Percentiles rank a stretch among this genome's conserved stretches.
These are phyloP conservation scores for Poliocrania exsul DNA, from an alignment of 2,797 vertebrate species.

Conservation along the genomic window DNA sequence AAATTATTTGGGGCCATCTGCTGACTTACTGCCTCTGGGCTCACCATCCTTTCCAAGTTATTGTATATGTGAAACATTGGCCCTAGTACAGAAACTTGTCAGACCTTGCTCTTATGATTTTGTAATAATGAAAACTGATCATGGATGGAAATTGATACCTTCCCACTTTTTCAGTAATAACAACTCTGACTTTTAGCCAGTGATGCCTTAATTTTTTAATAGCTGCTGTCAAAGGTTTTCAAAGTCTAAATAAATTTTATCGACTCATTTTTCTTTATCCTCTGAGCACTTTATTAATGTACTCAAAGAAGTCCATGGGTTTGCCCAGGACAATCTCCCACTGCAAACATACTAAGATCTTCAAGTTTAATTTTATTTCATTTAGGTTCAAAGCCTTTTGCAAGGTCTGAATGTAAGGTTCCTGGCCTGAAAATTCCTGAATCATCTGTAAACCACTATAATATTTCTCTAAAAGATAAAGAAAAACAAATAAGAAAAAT, in stretches of 20 bases:
- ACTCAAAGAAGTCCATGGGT: not conserved
- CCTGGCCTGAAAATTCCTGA: not conserved
- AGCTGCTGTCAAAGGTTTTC: not conserved
- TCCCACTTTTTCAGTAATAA: not conserved
- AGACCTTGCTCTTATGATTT: not conserved
- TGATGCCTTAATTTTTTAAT: not conserved
- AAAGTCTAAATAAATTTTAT: not conserved
- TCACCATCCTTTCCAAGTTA: not conserved
- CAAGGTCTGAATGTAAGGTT: not conserved
- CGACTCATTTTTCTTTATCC: not conserved
- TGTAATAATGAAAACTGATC: conserved; percentile 19
- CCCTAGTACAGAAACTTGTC: not conserved
- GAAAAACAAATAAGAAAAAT: not conserved
- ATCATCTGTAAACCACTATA: not conserved
- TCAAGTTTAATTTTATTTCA: not conserved
- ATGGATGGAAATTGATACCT: not conserved
- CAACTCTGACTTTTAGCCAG: not conserved
- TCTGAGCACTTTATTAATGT: not conserved
- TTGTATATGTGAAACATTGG: not conserved
- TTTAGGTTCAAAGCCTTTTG: not conserved
- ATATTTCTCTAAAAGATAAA: not conserved
- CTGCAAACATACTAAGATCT: not conserved
- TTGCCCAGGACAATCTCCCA: not conserved
- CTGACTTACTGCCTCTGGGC: not conserved
- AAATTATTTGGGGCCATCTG: not conserved